These are phyloP conservation scores for Diaphora mendica DNA, from an alignment of 2,888 invertebrate genomes.

Conservation along the genomic window DNA sequence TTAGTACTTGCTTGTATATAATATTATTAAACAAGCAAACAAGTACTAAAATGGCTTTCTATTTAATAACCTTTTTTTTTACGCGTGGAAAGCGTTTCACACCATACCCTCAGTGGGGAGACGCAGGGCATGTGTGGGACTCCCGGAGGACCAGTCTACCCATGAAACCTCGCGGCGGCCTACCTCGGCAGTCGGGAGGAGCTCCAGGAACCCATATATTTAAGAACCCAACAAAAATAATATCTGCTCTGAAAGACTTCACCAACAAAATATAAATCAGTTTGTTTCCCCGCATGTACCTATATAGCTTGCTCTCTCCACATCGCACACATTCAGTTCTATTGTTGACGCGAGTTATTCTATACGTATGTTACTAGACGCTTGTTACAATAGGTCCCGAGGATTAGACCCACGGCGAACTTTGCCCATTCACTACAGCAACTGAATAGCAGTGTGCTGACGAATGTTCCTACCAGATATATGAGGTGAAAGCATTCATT, in stretches of 20 bases:
- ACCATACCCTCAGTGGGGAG: too few species aligned
- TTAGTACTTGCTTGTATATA: too few species aligned
- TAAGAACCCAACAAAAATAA: background rate
- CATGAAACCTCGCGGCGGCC: too few species aligned
- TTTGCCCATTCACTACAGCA: conserved; percentile 34
- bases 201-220: too few species aligned
- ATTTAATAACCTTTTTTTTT: background rate
- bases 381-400: conserved; percentile 5
- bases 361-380: conserved; percentile 2
- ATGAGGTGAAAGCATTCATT: background rate
- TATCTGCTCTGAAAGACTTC: background rate
- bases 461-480: background rate
- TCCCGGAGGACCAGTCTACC: too few species aligned
- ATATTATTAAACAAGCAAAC: background rate
- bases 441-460: conserved; percentile 1
- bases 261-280: background rate
- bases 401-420: conserved; percentile 41
- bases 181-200: too few species aligned
- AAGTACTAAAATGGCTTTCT: background rate
- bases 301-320: background rate
- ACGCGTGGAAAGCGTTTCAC: too few species aligned
- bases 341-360: conserved; percentile 11
- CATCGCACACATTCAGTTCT: background rate
- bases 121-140: too few species aligned
- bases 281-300: background rate